Evolutionary conservation across 2,888 invertebrate species (phyloP).

Genomic region (Thera britannica): DNA sequence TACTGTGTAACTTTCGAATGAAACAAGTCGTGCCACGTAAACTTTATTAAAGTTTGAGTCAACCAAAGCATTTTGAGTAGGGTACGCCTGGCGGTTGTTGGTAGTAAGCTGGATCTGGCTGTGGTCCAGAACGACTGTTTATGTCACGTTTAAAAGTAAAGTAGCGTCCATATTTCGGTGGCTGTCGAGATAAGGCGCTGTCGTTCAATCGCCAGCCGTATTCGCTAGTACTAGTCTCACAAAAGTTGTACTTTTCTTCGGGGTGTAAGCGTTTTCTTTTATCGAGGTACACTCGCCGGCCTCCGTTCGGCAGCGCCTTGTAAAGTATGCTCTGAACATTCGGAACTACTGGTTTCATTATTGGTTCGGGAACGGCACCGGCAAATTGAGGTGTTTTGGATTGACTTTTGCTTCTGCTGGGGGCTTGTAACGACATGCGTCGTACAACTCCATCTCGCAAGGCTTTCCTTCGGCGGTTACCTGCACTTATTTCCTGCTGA

Average conservation of each 20-base stretch:
- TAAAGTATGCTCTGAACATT: conserved; percentile 25
- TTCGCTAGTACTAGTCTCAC: conserved; percentile 43
- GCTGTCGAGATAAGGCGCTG: conserved; percentile 21
- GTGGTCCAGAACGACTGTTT: conserved; percentile 44
- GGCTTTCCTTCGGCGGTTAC: conserved; percentile 31
- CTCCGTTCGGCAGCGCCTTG: conserved; percentile 30
- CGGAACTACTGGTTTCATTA: conserved; percentile 35
- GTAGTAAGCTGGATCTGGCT: conserved; percentile 46
- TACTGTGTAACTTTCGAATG: conserved; percentile 11
- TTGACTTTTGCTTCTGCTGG: conserved; percentile 7
- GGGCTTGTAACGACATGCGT: conserved; percentile 6
- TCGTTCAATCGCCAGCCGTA: conserved; percentile 47
- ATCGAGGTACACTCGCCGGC: conserved; percentile 42
- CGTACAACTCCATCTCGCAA: conserved; percentile 19
- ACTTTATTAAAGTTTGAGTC: conserved; percentile 30
- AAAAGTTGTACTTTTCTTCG: conserved; percentile 46
- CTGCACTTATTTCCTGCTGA: conserved; percentile 17
- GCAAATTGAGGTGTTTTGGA: neutral
- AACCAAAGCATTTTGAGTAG: conserved; percentile 28
- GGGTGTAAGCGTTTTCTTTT: conserved; percentile 40
- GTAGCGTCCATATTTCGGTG: conserved; percentile 29
- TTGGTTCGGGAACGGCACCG: conserved; percentile 9
- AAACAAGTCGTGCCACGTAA: conserved; percentile 24
- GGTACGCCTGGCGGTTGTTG: conserved; percentile 23
- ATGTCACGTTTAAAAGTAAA: conserved; percentile 28